These are phyloP conservation scores for Champsocephalus esox DNA, from an alignment of 2,797 vertebrate genomes.

Conservation along the genomic window DNA sequence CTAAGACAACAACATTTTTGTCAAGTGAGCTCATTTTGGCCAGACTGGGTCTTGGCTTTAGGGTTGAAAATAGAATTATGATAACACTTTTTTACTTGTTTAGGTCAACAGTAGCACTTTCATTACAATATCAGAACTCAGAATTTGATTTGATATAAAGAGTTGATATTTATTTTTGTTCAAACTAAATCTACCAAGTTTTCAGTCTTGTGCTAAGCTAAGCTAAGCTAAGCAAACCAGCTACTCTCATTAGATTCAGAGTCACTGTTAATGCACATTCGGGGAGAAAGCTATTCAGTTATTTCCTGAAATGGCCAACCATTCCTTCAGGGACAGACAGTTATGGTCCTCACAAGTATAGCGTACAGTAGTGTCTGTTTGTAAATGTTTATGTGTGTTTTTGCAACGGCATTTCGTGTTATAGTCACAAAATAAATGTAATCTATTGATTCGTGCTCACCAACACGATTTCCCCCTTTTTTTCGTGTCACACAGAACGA, in stretches of 20 bases:
- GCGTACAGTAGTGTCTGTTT: not conserved
- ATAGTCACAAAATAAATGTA: too few relatives aligned
- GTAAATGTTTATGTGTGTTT: not conserved
- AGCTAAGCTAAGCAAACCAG: not conserved
- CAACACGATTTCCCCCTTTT: too few relatives aligned
- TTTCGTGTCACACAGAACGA: too few relatives aligned
- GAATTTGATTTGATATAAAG: not conserved
- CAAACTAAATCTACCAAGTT: not conserved
- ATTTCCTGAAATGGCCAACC: conserved; percentile 1
- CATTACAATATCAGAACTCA: not conserved
- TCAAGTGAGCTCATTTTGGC: conserved; percentile 27
- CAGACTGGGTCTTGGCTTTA: not conserved
- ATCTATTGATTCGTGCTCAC: too few relatives aligned
- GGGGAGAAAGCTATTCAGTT: not conserved
- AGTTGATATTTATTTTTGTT: not conserved
- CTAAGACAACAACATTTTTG: conserved; percentile 37
- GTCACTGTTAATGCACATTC: not conserved
- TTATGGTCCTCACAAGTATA: not conserved
- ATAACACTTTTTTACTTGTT: not conserved
- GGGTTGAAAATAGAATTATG: not conserved
- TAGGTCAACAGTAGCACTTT: not conserved
- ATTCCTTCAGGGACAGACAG: not conserved
- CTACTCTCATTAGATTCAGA: not conserved
- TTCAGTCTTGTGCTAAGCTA: not conserved
- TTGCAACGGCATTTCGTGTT: too few relatives aligned